These are phyloP conservation scores for Phaethon lepturus DNA, from an alignment of 2,113 vertebrate genomes.

Conservation along the genomic window DNA sequence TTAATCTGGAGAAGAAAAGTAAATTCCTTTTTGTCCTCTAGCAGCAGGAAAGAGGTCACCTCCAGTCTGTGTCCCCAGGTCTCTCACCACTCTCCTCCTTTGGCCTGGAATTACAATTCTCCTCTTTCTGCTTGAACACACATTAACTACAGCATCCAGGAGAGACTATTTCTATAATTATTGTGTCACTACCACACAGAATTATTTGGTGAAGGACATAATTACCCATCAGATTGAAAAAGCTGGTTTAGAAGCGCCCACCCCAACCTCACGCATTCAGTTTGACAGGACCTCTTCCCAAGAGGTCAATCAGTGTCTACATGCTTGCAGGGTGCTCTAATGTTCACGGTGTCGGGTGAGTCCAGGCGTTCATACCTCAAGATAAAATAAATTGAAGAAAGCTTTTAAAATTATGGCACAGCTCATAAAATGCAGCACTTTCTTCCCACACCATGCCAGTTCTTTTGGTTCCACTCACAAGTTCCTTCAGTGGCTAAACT, in stretches of 20 bases:
- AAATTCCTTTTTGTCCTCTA: not conserved
- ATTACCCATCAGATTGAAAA: not conserved
- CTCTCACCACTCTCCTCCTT: not conserved
- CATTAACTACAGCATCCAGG: not conserved
- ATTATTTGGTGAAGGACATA: not conserved
- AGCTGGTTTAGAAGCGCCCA: not conserved
- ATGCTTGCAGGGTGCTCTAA: not conserved
- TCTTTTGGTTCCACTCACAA: not conserved
- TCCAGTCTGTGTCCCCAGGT: not conserved
- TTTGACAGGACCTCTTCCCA: not conserved
- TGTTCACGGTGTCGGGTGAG: not conserved
- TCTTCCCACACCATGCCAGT: not conserved
- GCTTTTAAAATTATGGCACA: not conserved
- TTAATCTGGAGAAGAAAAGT: accelerated
- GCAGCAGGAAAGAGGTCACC: not conserved
- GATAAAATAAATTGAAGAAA: not conserved
- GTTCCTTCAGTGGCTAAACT: not conserved
- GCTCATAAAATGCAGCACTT: not conserved
- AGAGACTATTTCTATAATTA: not conserved
- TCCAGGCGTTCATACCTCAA: not conserved
- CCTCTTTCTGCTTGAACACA: not conserved
- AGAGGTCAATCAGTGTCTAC: not conserved
- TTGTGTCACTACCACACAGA: not conserved
- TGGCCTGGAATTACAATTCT: not conserved
- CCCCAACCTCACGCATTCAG: not conserved